phyloP scores from a whole-genome alignment of 30 jellyfish, hydroid and myxozoan species.

The Haliclystus octoradiatus region DNA sequence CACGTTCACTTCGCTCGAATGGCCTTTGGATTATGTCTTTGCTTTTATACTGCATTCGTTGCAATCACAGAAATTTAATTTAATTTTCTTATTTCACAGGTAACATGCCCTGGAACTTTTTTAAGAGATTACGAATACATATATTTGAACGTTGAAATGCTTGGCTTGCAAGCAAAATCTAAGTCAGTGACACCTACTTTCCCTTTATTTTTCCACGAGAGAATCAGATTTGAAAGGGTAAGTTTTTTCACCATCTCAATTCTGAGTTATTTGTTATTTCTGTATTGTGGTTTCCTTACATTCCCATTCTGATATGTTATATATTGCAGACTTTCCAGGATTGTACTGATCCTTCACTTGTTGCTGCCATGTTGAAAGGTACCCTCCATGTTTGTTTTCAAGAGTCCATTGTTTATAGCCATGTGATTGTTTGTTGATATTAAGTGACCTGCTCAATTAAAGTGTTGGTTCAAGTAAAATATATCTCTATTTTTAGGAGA shows the following conservation, averaged over 20 bases:
- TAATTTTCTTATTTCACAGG: slow-evolving; percentile 34
- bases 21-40: too few relatives aligned
- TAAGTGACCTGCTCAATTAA: too few relatives aligned
- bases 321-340: slow-evolving; percentile 80
- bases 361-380: slow-evolving; percentile 91
- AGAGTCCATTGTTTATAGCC: too few relatives aligned
- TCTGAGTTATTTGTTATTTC: too few relatives aligned
- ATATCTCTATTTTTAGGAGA: slow-evolving; percentile 48
- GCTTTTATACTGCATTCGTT: too few relatives aligned
- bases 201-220: slow-evolving; percentile 91
- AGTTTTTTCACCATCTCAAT: too few relatives aligned
- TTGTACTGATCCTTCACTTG: slow-evolving; percentile 97
- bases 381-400: too few relatives aligned
- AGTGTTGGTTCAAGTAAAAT: too few relatives aligned
- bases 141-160: slow-evolving; percentile 87
- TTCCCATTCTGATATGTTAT: too few relatives aligned
- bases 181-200: slow-evolving; percentile 97
- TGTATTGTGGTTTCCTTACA: too few relatives aligned
- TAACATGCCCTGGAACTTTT: slow-evolving; percentile 98
- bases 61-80: not conserved
- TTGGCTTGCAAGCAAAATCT: slow-evolving; percentile 92
- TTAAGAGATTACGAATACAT: slow-evolving; percentile 88
- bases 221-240: slow-evolving; percentile 86
- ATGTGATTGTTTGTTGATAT: not conserved
- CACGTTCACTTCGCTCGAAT: too few relatives aligned